Base-by-base conservation (phyloP, 2,797 vertebrate species). In the Pseudomugil gertrudae region DNA sequence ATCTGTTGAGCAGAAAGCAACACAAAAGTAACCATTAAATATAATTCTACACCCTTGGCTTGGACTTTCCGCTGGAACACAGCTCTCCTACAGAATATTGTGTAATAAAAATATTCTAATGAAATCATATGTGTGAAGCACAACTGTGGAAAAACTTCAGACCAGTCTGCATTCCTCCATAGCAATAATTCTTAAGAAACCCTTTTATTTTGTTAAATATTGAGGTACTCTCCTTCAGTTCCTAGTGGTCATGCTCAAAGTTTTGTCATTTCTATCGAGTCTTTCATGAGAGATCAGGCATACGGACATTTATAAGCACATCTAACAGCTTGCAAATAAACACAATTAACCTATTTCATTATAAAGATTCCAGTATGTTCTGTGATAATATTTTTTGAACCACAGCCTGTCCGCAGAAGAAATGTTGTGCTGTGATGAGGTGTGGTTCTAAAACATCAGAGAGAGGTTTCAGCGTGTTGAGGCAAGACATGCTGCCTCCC, bases 381-480 rank as follows among this genome's bases (percentile, higher is more conserved):
- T 19, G 38, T 26, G 21, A 9, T 52, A 32, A 35, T 57, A 6
- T 13, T 66, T 59, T 36, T 43, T 65, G 33, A 72, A 10, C 13
- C 5, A 0, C 53, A 40, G 76, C 51, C 68, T 54, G 33, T 63
- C 80, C 74, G 76, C 65, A 13, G 61, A 40, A 43, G 35, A 26
- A 45, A 54, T 32, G 7, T 7, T 14, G 53, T 40, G 53, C 3
- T 24, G 53, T 68, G 48, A 30, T 56, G 9, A 68, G 87, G 80
- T 66, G 86, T 80, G 78, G 68, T 53, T 57, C 14, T 10, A 57
- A 53, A 57, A 32, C 38, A 14, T 70, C 13, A 30, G 66, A 66
- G 74, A 65, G 72, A 76, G 62, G 76, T 62, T 52, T 58, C 59
- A 68, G 76, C 89, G 4, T 90, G 89, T 89, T 60, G 45, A 55